A percentile compares a stretch with the other conserved stretches of the same genome.
Evolutionary conservation across 2,797 vertebrate species (phyloP).

Genomic region (Acanthurus tractus): DNA sequence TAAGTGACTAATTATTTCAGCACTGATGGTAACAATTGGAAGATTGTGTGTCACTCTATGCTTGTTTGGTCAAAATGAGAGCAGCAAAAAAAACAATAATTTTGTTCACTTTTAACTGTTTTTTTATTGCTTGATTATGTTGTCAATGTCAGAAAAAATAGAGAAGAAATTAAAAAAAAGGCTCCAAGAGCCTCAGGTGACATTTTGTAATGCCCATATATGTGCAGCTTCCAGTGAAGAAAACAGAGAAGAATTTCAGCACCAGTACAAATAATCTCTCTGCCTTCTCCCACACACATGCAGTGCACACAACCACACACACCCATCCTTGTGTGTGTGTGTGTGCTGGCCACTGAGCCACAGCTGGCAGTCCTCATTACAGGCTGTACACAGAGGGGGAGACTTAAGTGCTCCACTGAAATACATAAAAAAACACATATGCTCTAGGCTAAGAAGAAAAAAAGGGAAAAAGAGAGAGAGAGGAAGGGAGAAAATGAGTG

Average conservation of each 20-base stretch:
- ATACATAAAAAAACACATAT: slow-evolving; percentile 43
- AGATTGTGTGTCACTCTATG: not conserved
- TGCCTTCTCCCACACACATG: too few species aligned
- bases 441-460: slow-evolving; percentile 39
- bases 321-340: slow-evolving; percentile 8
- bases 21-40: too few species aligned
- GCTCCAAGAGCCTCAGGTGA: too few species aligned
- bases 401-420: slow-evolving; percentile 74
- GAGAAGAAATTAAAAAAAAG: too few species aligned
- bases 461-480: not conserved
- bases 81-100: not conserved
- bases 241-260: too few species aligned
- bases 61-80: not conserved
- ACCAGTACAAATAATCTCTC: too few species aligned
- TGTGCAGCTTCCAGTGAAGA: too few species aligned
- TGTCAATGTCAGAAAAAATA: too few species aligned
- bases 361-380: slow-evolving; percentile 77
- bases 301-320: too few species aligned
- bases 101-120: too few species aligned
- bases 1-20: not conserved
- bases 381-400: slow-evolving; percentile 59
- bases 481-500: not conserved
- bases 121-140: too few species aligned
- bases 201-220: too few species aligned
- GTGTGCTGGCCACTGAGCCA: slow-evolving; percentile 48